Base-by-base conservation (phyloP, 2,797 vertebrate genomes). In the Arctocebus calabarensis region DNA sequence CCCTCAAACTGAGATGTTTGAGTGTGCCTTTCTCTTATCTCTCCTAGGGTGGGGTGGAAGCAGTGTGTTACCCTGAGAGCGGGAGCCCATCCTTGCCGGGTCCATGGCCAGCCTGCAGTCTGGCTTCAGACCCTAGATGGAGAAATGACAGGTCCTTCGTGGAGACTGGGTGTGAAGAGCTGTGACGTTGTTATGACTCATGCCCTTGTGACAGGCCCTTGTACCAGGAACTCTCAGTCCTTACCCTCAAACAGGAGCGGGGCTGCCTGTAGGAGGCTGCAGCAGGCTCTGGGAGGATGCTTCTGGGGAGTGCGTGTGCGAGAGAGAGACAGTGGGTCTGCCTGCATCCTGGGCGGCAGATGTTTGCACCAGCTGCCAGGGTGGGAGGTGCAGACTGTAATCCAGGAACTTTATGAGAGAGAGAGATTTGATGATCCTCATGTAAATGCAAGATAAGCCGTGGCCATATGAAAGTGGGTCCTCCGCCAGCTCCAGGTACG, bases 321-420 rank as follows among this genome's bases (percentile, higher is more conserved):
- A 66, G 64, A 37, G 59, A 61, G 59, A 61, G 59, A 61, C 23
- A 27, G 59, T 40, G 9, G 34, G 32, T 78, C 40, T 93, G 86
- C 66, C 32, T 85, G 52, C 52, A 23, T 90, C 73, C 66, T n/a
- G 22, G 81, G 77, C 59, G 48, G 82, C 94, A 94, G 90, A 73
- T 94, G 94, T 95, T 92, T 66, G 59, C 9, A 88, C 92, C 79
- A 95, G 88, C 94, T 91, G 85, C 88, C 9, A 2, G 37, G 52
- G 83, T 95, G 66, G 70, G 90, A 71, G 40, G 59, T 64, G 19
- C 23, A 8, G 62, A 59, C 48, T 90, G 83, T 40, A 81, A 73
- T 82, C 88, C 71, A 84, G 91, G 90, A 92, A 95, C 25, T 75
- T 52, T 25, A 40, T 9, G 29, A 25, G 20, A 84, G 61, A 55